Evolutionary conservation across 1,140 invertebrate species (phyloP).

Genomic region (Drosophila tropicalis): DNA sequence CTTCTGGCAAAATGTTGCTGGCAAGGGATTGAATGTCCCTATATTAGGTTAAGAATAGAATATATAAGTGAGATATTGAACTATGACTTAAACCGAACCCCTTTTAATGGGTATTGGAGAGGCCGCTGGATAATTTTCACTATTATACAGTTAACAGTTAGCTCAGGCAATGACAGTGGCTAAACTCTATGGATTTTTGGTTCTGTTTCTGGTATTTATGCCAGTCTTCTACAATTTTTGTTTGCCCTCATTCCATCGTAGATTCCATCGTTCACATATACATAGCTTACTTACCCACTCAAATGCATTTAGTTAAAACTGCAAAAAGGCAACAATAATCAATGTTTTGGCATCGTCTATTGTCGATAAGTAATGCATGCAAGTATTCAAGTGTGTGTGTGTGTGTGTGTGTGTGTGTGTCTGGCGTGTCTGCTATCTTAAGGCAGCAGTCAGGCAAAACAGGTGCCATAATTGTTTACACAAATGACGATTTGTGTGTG

Average conservation of each 20-base stretch:
- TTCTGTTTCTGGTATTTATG: background rate
- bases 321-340: constrained; percentile 75
- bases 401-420: constrained; percentile 5
- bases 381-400: background rate
- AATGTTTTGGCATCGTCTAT: constrained; percentile 62
- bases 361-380: constrained; percentile 64
- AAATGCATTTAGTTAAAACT: constrained; percentile 70
- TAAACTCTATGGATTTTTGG: constrained; percentile 6
- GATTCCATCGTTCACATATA: background rate
- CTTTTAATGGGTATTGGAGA: no score
- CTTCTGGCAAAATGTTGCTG: no score
- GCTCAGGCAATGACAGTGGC: constrained; percentile 4
- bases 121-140: background rate
- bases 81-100: background rate
- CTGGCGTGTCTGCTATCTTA: constrained; percentile 53
- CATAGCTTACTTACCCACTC: constrained; percentile 3
- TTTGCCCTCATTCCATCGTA: background rate
- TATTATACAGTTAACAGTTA: background rate
- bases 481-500: constrained; percentile 24
- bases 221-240: constrained; percentile 1
- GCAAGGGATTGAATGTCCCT: no score
- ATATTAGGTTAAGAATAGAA: no score
- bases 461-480: constrained; percentile 71
- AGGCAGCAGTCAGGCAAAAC: constrained; percentile 30
- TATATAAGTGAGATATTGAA: no score